Conservation (phyloP, 2,113 vertebrate species). For the Elanoides forficatus region DNA sequence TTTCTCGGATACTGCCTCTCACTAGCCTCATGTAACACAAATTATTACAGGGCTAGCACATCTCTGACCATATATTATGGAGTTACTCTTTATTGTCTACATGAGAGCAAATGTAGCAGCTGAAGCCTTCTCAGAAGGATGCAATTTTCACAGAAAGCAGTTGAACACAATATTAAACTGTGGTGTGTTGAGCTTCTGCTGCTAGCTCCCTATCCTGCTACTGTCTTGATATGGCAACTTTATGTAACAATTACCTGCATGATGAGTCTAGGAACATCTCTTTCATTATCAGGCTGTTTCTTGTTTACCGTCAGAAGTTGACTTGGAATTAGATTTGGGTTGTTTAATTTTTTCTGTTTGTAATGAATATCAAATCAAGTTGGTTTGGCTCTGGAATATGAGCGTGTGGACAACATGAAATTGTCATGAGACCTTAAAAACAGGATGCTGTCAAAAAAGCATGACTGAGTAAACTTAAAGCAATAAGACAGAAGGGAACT, state of each 20-base stretch:
- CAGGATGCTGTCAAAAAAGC: not conserved
- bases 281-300: not conserved
- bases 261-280: not conserved
- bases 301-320: not conserved
- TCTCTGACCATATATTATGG: not conserved
- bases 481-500: not conserved
- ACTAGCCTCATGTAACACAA: not conserved
- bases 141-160: not conserved
- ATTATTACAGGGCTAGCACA: not conserved
- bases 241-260: not conserved
- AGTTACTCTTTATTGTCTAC: not conserved
- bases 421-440: not conserved
- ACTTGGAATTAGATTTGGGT: not conserved
- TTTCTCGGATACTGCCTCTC: not conserved
- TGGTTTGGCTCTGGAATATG: not conserved
- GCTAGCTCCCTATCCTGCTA: not conserved
- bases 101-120: not conserved
- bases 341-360: not conserved
- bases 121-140: not conserved
- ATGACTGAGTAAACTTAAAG: not conserved
- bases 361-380: not conserved
- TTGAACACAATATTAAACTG: not conserved
- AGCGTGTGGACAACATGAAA: not conserved
- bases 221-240: not conserved
- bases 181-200: not conserved